These are phyloP conservation scores for Rhinoraja longicauda DNA, from an alignment of 2,797 vertebrate species.

Conservation along the genomic window DNA sequence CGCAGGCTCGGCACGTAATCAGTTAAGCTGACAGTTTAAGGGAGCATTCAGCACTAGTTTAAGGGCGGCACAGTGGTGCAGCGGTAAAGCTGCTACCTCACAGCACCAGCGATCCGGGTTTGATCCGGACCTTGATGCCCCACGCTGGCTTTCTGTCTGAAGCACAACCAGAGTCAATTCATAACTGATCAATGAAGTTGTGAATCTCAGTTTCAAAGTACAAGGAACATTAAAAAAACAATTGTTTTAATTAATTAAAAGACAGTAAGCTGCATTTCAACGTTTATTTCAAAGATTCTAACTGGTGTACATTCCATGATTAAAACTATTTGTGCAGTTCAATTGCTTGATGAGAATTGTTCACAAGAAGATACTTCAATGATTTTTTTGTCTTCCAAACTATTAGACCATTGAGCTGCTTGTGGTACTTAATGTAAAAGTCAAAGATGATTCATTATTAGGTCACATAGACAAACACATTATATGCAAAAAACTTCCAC, in stretches of 20 bases:
- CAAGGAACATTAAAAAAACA: neutral
- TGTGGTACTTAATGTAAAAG: neutral
- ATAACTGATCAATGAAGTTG: neutral
- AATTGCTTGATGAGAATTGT: neutral
- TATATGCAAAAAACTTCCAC: neutral
- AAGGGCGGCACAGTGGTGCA: too few relatives aligned
- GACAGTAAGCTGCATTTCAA: neutral
- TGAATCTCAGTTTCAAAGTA: neutral
- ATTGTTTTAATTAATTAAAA: neutral
- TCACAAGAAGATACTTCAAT: neutral
- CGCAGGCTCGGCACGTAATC: too few relatives aligned
- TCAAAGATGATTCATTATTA: neutral
- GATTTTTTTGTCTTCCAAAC: slow-evolving; percentile 7
- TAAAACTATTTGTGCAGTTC: neutral
- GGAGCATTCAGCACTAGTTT: too few relatives aligned
- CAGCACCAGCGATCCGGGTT: too few relatives aligned
- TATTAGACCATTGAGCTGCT: neutral
- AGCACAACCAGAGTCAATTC: neutral
- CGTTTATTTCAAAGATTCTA: slow-evolving; percentile 19
- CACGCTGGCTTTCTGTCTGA: too few relatives aligned
- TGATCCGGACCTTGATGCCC: too few relatives aligned
- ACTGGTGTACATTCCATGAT: neutral
- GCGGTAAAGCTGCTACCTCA: too few relatives aligned
- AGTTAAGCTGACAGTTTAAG: too few relatives aligned
- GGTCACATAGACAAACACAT: neutral